Conservation (phyloP, 2,888 invertebrate genomes). For the Nomada fabriciana region DNA sequence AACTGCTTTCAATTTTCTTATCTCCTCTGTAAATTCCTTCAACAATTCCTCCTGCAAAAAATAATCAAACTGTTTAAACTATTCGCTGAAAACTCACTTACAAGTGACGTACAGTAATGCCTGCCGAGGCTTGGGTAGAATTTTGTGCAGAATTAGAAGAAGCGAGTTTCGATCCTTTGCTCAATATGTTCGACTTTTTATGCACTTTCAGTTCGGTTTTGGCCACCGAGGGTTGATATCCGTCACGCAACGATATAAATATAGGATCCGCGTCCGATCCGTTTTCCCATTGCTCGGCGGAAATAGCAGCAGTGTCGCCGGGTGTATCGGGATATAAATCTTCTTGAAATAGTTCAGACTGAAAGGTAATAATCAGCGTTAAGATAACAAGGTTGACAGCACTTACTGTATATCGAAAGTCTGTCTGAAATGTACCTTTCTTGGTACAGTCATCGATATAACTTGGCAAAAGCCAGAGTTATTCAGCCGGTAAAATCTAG, state of each 20-base stretch:
- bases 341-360: slow-evolving; percentile 98
- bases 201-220: slow-evolving; percentile 89
- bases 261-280: slow-evolving; percentile 96
- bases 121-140: slow-evolving; percentile 61
- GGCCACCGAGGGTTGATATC: slow-evolving; percentile 87
- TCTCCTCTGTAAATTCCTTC: slow-evolving; percentile 94
- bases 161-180: slow-evolving; percentile 86
- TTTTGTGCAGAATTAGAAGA: slow-evolving; percentile 69
- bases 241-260: slow-evolving; percentile 95
- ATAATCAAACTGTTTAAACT: background rate
- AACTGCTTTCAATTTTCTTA: slow-evolving; percentile 96
- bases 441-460: slow-evolving; percentile 98
- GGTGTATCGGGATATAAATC: slow-evolving; percentile 98
- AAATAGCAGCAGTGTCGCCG: slow-evolving; percentile 94
- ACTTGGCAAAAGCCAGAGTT: slow-evolving; percentile 97
- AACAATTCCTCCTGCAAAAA: slow-evolving; percentile 89
- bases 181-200: slow-evolving; percentile 93
- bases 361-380: slow-evolving; percentile 64
- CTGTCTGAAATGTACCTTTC: slow-evolving; percentile 87
- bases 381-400: background rate
- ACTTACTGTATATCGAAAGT: no score
- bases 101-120: slow-evolving; percentile 74
- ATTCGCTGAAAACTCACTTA: background rate
- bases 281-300: slow-evolving; percentile 96
- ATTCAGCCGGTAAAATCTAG: slow-evolving; percentile 97